Evolutionary conservation across 2,888 invertebrate species (phyloP).

Genomic region (Ormyrus pomaceus): DNA sequence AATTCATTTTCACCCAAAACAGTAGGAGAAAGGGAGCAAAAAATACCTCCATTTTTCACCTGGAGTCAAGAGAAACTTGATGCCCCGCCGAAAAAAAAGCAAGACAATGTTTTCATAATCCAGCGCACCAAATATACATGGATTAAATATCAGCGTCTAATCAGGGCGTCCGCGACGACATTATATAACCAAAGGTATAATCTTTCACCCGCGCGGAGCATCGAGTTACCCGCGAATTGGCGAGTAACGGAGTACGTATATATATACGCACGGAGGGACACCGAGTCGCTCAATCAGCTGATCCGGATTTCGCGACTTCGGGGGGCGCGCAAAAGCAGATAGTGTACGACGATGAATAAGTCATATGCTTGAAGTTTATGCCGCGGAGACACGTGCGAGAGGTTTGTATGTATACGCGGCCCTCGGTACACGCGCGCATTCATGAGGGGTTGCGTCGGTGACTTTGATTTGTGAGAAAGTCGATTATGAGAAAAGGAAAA

Average conservation of each 20-base stretch:
- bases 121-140: background rate
- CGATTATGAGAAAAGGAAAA: constrained; percentile 29
- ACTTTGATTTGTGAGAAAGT: constrained; percentile 33
- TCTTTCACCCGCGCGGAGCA: constrained; percentile 7
- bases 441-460: constrained; percentile 34
- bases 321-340: background rate
- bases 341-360: constrained; percentile 31
- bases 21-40: no score
- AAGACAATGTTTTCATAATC: constrained; percentile 8
- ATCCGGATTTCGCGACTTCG: background rate
- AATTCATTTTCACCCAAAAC: no score
- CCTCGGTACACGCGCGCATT: background rate
- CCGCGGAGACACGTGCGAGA: background rate
- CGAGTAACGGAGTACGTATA: background rate
- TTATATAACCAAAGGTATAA: constrained; percentile 5
- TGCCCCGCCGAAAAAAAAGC: background rate
- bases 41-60: no score
- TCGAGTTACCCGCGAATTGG: background rate
- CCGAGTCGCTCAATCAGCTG: no score
- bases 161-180: constrained; percentile 6
- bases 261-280: no score
- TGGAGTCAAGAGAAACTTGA: no score
- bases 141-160: constrained; percentile 27
- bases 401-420: background rate
- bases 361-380: constrained; percentile 27